These are phyloP conservation scores for Caenorhabditis inopinata DNA, from an alignment of 1,140 invertebrate genomes.

Conservation along the genomic window DNA sequence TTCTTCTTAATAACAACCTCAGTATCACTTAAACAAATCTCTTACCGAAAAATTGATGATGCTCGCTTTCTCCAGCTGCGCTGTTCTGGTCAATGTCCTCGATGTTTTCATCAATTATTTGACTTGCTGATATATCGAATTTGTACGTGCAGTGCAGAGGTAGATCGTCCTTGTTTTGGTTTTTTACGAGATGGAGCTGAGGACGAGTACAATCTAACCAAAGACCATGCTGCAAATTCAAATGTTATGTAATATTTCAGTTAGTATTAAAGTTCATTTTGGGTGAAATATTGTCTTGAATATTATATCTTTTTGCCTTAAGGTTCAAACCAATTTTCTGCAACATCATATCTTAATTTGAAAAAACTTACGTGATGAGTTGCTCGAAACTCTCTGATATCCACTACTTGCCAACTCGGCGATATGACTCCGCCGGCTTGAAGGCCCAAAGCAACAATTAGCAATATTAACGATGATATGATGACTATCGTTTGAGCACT, in stretches of 20 bases:
- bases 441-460: conserved; percentile 56
- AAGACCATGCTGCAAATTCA: conserved; percentile 60
- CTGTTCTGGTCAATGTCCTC: conserved; percentile 58
- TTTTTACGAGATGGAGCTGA: conserved; percentile 44
- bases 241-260: background rate
- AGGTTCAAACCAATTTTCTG: too few relatives aligned
- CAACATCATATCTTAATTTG: too few relatives aligned
- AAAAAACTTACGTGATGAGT: conserved; percentile 60
- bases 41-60: conserved; percentile 64
- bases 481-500: conserved; percentile 47
- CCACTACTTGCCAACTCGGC: conserved; percentile 64
- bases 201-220: conserved; percentile 63
- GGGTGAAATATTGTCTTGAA: background rate
- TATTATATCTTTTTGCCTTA: too few relatives aligned
- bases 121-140: conserved; percentile 57
- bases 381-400: conserved; percentile 62
- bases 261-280: background rate
- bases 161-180: conserved; percentile 47
- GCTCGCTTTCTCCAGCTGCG: conserved; percentile 64
- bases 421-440: conserved; percentile 56
- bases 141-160: conserved; percentile 65
- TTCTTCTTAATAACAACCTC: too few relatives aligned
- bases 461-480: conserved; percentile 53
- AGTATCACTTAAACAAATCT: background rate
- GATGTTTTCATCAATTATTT: conserved; percentile 59